phyloP scores from a whole-genome alignment of 2,888 invertebrate genomes.

The Torymus tubicola region DNA sequence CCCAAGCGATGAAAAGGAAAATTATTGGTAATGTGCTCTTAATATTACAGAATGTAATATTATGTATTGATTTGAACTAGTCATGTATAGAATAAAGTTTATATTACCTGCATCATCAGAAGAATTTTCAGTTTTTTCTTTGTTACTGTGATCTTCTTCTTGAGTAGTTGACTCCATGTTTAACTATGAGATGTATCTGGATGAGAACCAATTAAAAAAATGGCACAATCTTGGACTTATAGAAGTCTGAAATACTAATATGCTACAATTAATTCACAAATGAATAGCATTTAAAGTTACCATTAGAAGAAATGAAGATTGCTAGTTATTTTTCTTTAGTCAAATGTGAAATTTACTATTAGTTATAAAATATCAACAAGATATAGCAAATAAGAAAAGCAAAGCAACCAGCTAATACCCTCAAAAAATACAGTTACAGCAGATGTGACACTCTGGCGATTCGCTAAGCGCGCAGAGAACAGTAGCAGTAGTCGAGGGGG shows the following conservation, averaged over 20 bases:
- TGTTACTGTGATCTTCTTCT: conserved; percentile 45
- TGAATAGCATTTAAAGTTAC: too few species aligned
- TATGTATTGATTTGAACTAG: background rate
- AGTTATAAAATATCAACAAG: too few species aligned
- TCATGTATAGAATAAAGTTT: background rate
- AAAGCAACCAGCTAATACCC: background rate
- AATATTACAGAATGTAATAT: background rate
- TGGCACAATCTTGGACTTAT: conserved; percentile 39
- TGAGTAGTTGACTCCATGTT: conserved; percentile 44
- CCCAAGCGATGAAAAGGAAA: background rate
- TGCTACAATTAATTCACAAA: too few species aligned
- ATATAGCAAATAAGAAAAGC: too few species aligned
- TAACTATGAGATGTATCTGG: conserved; percentile 6
- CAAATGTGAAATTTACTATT: too few species aligned
- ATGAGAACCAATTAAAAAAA: conserved; percentile 12
- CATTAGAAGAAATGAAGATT: too few species aligned
- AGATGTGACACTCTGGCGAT: background rate
- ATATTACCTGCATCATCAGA: conserved; percentile 37
- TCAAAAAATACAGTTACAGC: background rate
- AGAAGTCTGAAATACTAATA: conserved; percentile 1
- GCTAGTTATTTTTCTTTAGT: too few species aligned
- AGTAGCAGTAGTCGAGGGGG: background rate
- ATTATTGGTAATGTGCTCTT: background rate
- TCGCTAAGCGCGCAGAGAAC: too few species aligned
- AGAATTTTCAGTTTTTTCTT: conserved; percentile 42